phyloP scores from a whole-genome alignment of 1,140 invertebrate genomes.

The Scaptomyza montana region DNA sequence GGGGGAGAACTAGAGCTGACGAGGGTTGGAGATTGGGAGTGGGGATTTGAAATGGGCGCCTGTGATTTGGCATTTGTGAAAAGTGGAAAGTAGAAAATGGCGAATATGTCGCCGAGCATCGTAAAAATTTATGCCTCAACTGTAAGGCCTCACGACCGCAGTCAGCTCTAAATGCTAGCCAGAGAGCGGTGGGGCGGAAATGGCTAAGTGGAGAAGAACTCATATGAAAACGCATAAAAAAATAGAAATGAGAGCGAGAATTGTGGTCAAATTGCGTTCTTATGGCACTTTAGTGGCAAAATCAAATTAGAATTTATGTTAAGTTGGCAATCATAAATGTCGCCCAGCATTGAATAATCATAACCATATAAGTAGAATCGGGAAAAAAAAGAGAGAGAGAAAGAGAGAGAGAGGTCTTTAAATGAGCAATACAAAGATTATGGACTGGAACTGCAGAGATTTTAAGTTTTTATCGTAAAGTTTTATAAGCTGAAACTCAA shows the following conservation, averaged over 20 bases:
- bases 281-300: constrained; percentile 82
- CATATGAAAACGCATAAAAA: constrained; percentile 16
- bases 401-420: background rate
- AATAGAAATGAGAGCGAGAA: background rate
- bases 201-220: too few relatives aligned
- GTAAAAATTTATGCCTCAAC: constrained; percentile 79
- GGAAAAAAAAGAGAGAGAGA: background rate
- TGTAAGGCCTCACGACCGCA: constrained; percentile 47
- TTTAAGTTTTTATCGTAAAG: too few relatives aligned
- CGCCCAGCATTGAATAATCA: constrained; percentile 61
- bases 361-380: constrained; percentile 38
- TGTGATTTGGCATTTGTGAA: constrained; percentile 74
- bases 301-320: constrained; percentile 83
- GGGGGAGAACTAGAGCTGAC: constrained; percentile 2
- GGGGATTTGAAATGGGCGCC: constrained; percentile 67
- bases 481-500: constrained; percentile 13
- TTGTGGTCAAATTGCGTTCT: constrained; percentile 70
- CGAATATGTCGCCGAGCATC: constrained; percentile 77
- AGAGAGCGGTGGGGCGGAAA: background rate
- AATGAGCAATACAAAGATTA: constrained; percentile 25
- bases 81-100: constrained; percentile 71
- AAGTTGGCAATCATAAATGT: constrained; percentile 79
- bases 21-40: constrained; percentile 15
- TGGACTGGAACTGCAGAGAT: constrained; percentile 9
- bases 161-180: constrained; percentile 4